These are phyloP conservation scores for Platichthys flesus DNA, from an alignment of 2,113 vertebrate species.

Conservation along the genomic window DNA sequence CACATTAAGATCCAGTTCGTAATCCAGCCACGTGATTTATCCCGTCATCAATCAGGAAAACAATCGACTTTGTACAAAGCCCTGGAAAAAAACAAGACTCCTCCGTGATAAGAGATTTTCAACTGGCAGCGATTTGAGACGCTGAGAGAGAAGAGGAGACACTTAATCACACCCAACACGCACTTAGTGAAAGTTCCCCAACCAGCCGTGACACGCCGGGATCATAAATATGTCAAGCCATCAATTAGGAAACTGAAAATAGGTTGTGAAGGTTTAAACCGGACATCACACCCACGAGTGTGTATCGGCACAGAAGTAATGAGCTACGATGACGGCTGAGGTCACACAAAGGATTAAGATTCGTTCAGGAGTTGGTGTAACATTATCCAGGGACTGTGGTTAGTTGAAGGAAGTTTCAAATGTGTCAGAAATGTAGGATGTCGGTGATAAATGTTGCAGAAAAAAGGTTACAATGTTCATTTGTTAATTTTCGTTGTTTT, in stretches of 20 bases:
- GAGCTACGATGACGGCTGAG: slow-evolving; percentile 29
- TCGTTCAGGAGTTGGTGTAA: slow-evolving; percentile 1
- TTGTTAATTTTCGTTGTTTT: neutral
- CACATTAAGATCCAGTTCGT: neutral
- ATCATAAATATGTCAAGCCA: slow-evolving; percentile 56
- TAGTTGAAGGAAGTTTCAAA: neutral
- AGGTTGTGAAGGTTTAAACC: slow-evolving; percentile 17
- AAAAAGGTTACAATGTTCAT: neutral
- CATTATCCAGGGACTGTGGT: neutral
- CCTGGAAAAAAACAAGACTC: slow-evolving; percentile 5
- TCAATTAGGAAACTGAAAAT: slow-evolving; percentile 58
- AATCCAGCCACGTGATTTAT: slow-evolving; percentile 9
- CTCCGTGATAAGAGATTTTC: slow-evolving; percentile 35
- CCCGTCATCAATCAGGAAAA: slow-evolving; percentile 21
- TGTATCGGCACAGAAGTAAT: slow-evolving; percentile 38
- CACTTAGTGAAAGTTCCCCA: slow-evolving; percentile 43
- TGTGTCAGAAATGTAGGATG: slow-evolving; percentile 9
- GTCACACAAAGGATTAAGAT: slow-evolving; percentile 31
- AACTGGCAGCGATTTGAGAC: slow-evolving; percentile 58
- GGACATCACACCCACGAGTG: neutral
- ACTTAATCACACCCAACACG: slow-evolving; percentile 58
- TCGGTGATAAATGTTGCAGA: neutral
- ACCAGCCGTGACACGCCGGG: slow-evolving; percentile 52
- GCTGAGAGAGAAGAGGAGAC: slow-evolving; percentile 67
- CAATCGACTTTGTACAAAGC: neutral